Conservation (phyloP, 2,113 vertebrate genomes). For the Pardalotus punctatus region DNA sequence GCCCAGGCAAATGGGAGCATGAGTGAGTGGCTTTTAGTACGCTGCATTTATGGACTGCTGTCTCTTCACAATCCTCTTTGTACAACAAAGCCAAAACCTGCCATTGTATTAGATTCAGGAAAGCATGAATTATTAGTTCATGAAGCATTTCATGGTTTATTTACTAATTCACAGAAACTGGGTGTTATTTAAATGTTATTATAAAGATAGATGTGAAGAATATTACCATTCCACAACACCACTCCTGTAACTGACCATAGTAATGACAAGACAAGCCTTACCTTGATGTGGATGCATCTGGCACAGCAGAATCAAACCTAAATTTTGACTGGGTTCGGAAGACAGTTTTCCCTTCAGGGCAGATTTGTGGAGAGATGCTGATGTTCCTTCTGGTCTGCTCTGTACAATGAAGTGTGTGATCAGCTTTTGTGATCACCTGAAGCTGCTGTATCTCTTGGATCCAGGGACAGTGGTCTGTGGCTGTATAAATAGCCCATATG, state of each 20-base stretch:
- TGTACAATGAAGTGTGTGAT: not conserved
- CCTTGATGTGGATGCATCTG: not conserved
- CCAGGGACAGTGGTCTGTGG: not conserved
- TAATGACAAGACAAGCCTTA: not conserved
- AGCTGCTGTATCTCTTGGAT: not conserved
- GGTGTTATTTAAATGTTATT: not conserved
- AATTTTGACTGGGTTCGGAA: not conserved
- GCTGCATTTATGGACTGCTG: not conserved
- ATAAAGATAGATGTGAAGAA: not conserved
- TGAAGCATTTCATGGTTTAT: not conserved
- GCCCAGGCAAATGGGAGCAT: not conserved
- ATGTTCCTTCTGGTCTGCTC: not conserved
- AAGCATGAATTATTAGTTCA: not conserved
- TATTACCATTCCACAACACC: not conserved
- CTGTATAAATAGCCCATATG: not conserved
- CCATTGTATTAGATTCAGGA: not conserved
- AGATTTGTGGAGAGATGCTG: not conserved
- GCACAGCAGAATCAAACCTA: not conserved
- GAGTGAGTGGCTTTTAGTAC: not conserved
- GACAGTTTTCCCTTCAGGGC: not conserved
- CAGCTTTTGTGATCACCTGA: not conserved
- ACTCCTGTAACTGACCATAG: not conserved
- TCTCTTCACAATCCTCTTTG: not conserved
- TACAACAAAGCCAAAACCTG: not conserved
- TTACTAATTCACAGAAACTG: not conserved